Percentiles rank a stretch among this genome's conserved stretches.
These are phyloP conservation scores for Crotalus horridus DNA, from an alignment of 2,113 vertebrate genomes.

Conservation along the genomic window DNA sequence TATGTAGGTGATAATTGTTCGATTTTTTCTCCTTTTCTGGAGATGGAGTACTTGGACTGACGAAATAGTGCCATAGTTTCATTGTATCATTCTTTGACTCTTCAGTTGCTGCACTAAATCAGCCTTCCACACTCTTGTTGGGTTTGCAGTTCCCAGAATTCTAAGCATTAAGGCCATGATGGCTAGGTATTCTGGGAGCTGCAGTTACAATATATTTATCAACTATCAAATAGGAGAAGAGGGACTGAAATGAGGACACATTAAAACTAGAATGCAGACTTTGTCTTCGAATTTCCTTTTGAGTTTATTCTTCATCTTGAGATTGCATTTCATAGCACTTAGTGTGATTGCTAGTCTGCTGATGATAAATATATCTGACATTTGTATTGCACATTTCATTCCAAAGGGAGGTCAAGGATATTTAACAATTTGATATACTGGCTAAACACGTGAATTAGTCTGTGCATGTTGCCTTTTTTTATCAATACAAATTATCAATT, in stretches of 20 bases:
- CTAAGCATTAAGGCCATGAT: neutral
- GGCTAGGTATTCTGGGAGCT: neutral
- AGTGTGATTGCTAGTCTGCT: neutral
- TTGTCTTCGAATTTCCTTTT: neutral
- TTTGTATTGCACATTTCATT: slow-evolving; percentile 25
- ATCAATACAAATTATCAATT: neutral
- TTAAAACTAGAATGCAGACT: neutral
- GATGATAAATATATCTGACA: slow-evolving; percentile 18
- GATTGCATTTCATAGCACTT: neutral
- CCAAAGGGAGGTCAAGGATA: slow-evolving; percentile 22
- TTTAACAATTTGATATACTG: slow-evolving; percentile 23
- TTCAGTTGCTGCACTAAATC: neutral
- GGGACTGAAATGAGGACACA: neutral
- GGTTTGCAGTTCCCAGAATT: neutral
- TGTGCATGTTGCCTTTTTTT: accelerated
- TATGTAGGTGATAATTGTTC: neutral
- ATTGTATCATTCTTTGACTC: neutral
- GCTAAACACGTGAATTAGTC: neutral
- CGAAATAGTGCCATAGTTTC: neutral
- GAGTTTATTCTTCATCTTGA: slow-evolving; percentile 5
- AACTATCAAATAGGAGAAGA: neutral
- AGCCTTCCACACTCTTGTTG: neutral
- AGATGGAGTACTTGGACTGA: neutral
- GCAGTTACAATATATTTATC: neutral
- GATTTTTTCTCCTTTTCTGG: neutral